A percentile compares a stretch with the other conserved stretches of the same genome.
These are phyloP conservation scores for Pelochelys cantorii DNA, from an alignment of 2,797 vertebrate genomes.

Conservation along the genomic window DNA sequence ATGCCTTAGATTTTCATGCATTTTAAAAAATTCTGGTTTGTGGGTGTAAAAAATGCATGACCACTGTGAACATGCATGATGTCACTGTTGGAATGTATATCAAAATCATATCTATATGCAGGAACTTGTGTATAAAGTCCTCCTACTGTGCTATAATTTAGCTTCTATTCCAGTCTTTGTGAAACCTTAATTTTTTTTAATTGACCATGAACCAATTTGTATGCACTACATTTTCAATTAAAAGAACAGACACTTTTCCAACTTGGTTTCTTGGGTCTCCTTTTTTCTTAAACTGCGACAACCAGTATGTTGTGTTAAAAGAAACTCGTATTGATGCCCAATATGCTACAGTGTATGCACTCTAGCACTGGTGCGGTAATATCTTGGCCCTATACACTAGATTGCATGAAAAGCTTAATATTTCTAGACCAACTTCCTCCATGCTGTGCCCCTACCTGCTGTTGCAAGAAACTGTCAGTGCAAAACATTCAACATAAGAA, in stretches of 20 bases:
- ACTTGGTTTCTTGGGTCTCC: constrained; percentile 66
- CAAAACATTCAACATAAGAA: neutral
- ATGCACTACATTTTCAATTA: constrained; percentile 68
- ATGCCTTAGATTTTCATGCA: neutral
- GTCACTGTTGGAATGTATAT: neutral
- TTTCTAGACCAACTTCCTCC: neutral
- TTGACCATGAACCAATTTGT: constrained; percentile 50
- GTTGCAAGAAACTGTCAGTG: neutral
- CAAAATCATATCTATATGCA: neutral
- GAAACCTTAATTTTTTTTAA: constrained; percentile 20
- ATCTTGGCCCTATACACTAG: neutral
- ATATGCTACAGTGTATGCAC: too few species aligned
- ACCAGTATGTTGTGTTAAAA: neutral
- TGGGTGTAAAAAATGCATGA: neutral
- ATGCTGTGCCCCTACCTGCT: neutral
- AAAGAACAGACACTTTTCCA: constrained; percentile 54
- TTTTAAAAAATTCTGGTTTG: neutral
- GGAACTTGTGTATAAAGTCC: neutral
- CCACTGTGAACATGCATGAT: neutral
- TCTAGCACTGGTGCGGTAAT: too few species aligned
- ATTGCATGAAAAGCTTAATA: neutral
- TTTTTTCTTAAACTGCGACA: neutral
- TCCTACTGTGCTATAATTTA: neutral
- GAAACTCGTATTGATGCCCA: neutral
- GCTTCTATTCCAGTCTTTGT: neutral